Evolutionary conservation across 2,113 vertebrate genomes (phyloP).

Genomic region (Mustela lutreola): DNA sequence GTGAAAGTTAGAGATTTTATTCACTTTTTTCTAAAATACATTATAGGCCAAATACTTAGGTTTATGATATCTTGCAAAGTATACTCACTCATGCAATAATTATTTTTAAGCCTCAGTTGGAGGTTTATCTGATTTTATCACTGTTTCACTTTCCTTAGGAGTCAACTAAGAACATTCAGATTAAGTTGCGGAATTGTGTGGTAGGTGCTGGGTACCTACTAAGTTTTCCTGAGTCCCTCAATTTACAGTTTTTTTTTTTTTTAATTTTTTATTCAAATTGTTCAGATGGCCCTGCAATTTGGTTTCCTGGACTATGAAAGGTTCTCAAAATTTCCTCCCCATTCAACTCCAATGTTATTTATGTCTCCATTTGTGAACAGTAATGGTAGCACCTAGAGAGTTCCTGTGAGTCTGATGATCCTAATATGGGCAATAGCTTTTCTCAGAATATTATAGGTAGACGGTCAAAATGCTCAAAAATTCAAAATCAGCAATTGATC

Average conservation of each 20-base stretch:
- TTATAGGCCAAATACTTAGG: neutral
- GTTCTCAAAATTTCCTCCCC: neutral
- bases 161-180: neutral
- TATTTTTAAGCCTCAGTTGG: neutral
- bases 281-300: neutral
- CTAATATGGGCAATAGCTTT: neutral
- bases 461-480: conserved; percentile 28
- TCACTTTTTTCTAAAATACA: neutral
- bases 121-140: neutral
- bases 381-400: neutral
- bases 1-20: neutral
- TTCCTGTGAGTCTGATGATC: neutral
- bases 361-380: neutral
- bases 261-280: neutral
- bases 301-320: neutral
- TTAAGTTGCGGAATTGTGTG: neutral
- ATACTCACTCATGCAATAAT: neutral
- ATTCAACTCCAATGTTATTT: neutral
- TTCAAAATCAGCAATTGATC: neutral
- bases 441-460: neutral
- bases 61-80: neutral
- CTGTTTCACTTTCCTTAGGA: neutral
- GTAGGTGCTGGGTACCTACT: neutral
- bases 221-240: neutral
- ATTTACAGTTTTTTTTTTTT: neutral